Evolutionary conservation across 2,113 vertebrate species (phyloP).

Genomic region (Struthidea cinerea): DNA sequence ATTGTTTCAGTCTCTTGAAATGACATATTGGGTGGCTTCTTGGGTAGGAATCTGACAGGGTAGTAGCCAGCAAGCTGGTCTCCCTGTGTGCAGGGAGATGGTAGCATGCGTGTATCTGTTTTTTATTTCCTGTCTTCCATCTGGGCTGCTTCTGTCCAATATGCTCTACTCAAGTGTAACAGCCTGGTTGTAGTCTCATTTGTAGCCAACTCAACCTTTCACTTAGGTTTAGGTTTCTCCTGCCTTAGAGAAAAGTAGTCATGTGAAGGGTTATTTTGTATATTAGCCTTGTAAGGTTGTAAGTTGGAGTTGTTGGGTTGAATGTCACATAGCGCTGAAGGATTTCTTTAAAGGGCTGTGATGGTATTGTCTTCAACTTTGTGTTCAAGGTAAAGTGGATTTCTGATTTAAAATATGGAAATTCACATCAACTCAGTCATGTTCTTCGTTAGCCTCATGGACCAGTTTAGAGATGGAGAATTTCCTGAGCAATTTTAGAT

Average conservation of each 20-base stretch:
- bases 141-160: constrained; percentile 22
- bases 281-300: not conserved
- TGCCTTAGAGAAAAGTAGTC: not conserved
- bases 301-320: not conserved
- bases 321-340: rapidly evolving
- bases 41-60: not conserved
- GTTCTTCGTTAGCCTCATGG: not conserved
- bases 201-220: not conserved
- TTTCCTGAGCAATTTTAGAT: not conserved
- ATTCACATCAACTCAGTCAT: not conserved
- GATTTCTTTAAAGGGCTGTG: not conserved
- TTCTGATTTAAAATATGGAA: not conserved
- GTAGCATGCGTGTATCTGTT: not conserved
- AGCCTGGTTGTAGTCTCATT: not conserved
- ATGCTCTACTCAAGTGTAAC: not conserved
- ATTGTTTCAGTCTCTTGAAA: not conserved
- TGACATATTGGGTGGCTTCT: not conserved
- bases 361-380: not conserved
- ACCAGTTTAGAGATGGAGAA: not conserved
- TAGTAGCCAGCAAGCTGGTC: not conserved
- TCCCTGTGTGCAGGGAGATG: not conserved
- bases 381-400: not conserved
- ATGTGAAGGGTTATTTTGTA: not conserved
- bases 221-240: not conserved
- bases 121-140: not conserved